A percentile compares a stretch with the other conserved stretches of the same genome.
Conservation (phyloP, 2,888 invertebrate species). For the Aricia artaxerxes region DNA sequence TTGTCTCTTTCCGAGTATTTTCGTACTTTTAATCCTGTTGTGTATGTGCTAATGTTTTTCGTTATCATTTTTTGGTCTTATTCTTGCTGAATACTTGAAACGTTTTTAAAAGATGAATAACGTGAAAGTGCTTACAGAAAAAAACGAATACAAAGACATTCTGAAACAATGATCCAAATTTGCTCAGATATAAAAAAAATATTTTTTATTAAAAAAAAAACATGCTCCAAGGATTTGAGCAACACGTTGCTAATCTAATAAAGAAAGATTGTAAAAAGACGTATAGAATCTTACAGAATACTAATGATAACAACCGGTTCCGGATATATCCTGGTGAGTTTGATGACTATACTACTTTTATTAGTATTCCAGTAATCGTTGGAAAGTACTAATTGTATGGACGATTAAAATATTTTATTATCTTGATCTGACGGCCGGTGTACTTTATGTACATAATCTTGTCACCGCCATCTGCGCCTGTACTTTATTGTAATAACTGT, state of each 20-base stretch:
- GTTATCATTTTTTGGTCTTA: neutral
- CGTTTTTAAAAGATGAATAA: neutral
- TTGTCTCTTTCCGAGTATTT: conserved; percentile 26
- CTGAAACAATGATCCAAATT: too few relatives aligned
- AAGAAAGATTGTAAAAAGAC: too few relatives aligned
- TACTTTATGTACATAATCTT: conserved; percentile 31
- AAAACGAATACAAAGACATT: too few relatives aligned
- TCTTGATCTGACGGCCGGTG: conserved; percentile 15
- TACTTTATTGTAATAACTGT: conserved; percentile 33
- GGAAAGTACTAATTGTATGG: neutral
- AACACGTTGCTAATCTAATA: too few relatives aligned
- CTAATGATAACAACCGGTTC: too few relatives aligned
- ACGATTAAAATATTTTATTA: conserved; percentile 19
- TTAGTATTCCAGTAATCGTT: neutral
- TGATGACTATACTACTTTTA: neutral
- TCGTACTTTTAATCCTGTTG: conserved; percentile 32
- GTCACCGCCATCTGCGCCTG: conserved; percentile 31
- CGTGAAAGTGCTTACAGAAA: too few relatives aligned
- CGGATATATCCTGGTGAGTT: too few relatives aligned
- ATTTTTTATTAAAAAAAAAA: too few relatives aligned
- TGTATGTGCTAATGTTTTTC: conserved; percentile 5
- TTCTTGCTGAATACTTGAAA: neutral
- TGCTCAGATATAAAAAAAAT: too few relatives aligned
- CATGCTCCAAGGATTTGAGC: too few relatives aligned
- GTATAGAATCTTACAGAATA: too few relatives aligned